phyloP scores from a whole-genome alignment of 2,797 vertebrate genomes.

The Eleutherodactylus coqui region DNA sequence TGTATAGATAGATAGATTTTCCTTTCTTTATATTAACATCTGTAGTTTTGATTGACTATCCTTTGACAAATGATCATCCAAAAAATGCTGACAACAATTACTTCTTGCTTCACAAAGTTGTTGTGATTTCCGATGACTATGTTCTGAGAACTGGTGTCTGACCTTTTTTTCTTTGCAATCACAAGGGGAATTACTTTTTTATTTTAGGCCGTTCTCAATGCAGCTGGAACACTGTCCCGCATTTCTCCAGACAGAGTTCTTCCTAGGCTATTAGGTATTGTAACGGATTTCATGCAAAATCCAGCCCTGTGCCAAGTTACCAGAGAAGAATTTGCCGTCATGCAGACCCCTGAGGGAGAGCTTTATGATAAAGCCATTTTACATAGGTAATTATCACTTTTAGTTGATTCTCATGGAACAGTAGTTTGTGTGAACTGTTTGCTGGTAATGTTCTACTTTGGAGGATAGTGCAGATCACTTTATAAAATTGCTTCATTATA shows the following conservation, averaged over 20 bases:
- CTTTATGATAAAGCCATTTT: slow-evolving; percentile 94
- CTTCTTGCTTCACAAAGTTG: no score
- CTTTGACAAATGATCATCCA: neutral
- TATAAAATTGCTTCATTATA: no score
- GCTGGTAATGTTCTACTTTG: no score
- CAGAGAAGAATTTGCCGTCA: slow-evolving; percentile 90
- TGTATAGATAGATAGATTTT: no score
- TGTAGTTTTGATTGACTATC: no score
- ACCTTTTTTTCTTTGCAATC: no score
- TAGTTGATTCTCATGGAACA: neutral
- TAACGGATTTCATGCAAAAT: slow-evolving; percentile 81
- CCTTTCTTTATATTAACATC: no score
- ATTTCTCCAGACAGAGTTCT: slow-evolving; percentile 88
- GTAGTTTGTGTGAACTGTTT: neutral
- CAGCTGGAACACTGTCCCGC: slow-evolving; percentile 84
- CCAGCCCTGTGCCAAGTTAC: slow-evolving; percentile 86
- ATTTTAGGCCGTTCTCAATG: slow-evolving; percentile 88
- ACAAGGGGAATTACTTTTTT: slow-evolving; percentile 10
- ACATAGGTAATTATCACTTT: slow-evolving; percentile 80
- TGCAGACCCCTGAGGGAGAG: slow-evolving; percentile 89
- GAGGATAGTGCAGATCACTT: no score
- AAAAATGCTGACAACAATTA: neutral
- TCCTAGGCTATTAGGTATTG: slow-evolving; percentile 82
- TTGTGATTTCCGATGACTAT: no score
- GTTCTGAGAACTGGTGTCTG: no score